Percentiles rank a stretch among this genome's conserved stretches.
Evolutionary conservation across 2,113 vertebrate species (phyloP).

Genomic region (Anser cygnoides): DNA sequence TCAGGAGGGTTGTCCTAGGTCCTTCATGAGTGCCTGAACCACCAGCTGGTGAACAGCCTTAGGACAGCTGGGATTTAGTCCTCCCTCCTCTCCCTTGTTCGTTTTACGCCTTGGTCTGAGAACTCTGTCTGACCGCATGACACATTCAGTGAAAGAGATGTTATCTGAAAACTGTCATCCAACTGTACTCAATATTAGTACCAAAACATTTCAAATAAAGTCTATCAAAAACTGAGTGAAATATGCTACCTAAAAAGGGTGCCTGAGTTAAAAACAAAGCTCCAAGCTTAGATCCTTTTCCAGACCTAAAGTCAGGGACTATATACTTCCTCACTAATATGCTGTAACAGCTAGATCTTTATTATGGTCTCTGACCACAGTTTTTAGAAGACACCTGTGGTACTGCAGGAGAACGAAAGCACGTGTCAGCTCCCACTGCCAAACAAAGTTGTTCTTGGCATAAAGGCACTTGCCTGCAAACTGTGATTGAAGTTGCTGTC

Average conservation of each 20-base stretch:
- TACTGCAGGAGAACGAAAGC: constrained; percentile 5
- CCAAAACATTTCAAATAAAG: background rate
- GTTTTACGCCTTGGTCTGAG: background rate
- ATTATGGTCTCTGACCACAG: constrained; percentile 14
- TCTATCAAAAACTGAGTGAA: background rate
- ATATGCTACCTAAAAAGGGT: background rate
- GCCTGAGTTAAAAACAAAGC: background rate
- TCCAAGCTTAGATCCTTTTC: background rate
- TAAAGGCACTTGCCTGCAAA: constrained; percentile 30
- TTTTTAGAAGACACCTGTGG: constrained; percentile 51
- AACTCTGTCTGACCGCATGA: background rate
- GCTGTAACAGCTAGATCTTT: background rate
- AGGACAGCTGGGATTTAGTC: background rate
- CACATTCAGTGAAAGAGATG: background rate
- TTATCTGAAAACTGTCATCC: background rate
- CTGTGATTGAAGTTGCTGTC: constrained; percentile 49
- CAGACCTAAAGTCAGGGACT: constrained; percentile 5
- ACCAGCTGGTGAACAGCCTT: background rate
- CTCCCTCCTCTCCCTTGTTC: background rate
- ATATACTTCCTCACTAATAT: background rate
- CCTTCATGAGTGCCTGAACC: background rate
- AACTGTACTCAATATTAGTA: background rate
- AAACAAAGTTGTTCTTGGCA: constrained; percentile 64
- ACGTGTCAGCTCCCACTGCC: constrained; percentile 38
- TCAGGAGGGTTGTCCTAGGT: rapidly evolving